A percentile compares a stretch with the other conserved stretches of the same genome.
These are phyloP conservation scores for Chitala chitala DNA, from an alignment of 2,113 vertebrate genomes.

Conservation along the genomic window DNA sequence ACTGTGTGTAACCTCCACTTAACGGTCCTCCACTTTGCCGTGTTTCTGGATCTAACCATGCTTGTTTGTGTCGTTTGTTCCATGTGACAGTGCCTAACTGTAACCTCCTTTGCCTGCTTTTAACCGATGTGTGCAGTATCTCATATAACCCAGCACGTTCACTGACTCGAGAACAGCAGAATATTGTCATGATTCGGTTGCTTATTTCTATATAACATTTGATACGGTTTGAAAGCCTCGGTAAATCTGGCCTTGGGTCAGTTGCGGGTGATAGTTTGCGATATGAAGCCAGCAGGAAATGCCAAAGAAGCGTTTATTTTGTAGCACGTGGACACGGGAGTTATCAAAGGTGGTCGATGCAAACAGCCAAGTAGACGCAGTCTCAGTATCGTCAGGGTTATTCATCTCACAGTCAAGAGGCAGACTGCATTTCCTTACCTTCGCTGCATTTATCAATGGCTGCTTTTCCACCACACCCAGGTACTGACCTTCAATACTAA, in stretches of 20 bases:
- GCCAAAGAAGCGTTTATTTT: too few relatives aligned
- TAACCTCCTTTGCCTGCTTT: conserved; percentile 12
- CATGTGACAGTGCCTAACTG: not conserved
- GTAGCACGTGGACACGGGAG: too few relatives aligned
- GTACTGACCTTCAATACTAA: too few relatives aligned
- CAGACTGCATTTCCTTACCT: too few relatives aligned
- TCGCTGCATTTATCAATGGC: too few relatives aligned
- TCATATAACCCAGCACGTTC: conserved; percentile 1
- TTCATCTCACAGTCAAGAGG: too few relatives aligned
- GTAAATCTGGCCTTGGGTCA: not conserved
- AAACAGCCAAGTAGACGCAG: too few relatives aligned
- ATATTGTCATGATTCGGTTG: not conserved
- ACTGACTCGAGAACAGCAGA: not conserved
- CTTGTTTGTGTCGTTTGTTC: not conserved
- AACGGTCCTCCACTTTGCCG: not conserved
- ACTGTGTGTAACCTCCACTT: conserved; percentile 3
- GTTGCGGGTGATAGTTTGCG: not conserved
- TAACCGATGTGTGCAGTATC: not conserved
- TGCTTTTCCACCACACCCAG: too few relatives aligned
- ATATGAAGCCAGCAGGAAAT: too few relatives aligned
- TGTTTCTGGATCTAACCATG: conserved; percentile 13
- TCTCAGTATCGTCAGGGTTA: too few relatives aligned
- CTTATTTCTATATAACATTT: not conserved
- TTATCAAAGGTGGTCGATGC: too few relatives aligned
- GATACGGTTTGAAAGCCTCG: not conserved